phyloP scores from a whole-genome alignment of 2,113 vertebrate genomes.

The Nansenia antarctica region DNA sequence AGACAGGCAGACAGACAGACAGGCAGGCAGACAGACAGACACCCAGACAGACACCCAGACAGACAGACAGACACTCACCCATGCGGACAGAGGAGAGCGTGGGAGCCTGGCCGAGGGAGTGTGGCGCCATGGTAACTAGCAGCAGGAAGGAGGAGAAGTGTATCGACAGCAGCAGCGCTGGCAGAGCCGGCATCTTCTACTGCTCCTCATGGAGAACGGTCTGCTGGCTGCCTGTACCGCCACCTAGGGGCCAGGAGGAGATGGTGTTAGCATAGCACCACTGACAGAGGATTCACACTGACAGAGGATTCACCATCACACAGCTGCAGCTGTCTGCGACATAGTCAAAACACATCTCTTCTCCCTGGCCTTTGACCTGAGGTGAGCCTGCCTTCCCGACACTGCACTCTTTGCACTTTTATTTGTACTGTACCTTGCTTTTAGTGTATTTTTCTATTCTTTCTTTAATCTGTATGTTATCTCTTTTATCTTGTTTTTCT shows the following conservation, averaged over 20 bases:
- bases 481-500: too few relatives aligned
- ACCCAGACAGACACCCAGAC: too few relatives aligned
- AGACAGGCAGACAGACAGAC: too few relatives aligned
- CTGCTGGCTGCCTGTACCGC: slow-evolving; percentile 89
- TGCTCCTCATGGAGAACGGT: slow-evolving; percentile 96
- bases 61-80: slow-evolving; percentile 74
- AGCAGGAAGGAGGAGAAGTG: slow-evolving; percentile 75
- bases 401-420: too few relatives aligned
- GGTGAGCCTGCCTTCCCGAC: too few relatives aligned
- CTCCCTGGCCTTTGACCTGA: too few relatives aligned
- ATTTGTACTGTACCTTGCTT: too few relatives aligned
- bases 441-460: too few relatives aligned
- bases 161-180: slow-evolving; percentile 91
- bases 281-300: not conserved
- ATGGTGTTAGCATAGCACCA: slow-evolving; percentile 5
- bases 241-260: slow-evolving; percentile 77
- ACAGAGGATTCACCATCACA: not conserved
- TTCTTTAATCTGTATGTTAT: too few relatives aligned
- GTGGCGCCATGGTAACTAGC: slow-evolving; percentile 82
- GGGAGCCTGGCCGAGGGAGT: slow-evolving; percentile 79
- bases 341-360: too few relatives aligned
- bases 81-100: slow-evolving; percentile 89
- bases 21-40: not conserved
- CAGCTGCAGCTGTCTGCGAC: too few relatives aligned
- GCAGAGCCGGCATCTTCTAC: slow-evolving; percentile 97